Percentiles rank a stretch among this genome's conserved stretches.
Evolutionary conservation across 2,113 vertebrate genomes (phyloP).

Genomic region (Mellivora capensis): DNA sequence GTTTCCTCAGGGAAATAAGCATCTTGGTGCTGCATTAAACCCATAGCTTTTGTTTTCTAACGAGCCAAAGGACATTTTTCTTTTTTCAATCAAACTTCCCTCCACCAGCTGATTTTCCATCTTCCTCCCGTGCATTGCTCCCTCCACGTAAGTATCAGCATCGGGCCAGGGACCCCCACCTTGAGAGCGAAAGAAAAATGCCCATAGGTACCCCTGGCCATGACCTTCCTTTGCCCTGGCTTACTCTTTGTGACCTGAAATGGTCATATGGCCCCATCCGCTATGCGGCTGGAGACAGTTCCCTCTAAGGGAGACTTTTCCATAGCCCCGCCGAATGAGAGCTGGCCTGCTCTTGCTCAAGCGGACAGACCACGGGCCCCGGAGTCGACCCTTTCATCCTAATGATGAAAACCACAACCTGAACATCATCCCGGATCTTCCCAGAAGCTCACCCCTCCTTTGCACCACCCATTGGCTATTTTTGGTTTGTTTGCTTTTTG

Average conservation of each 20-base stretch:
- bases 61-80: background rate
- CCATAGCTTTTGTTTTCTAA: background rate
- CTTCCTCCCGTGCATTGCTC: background rate
- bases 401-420: background rate
- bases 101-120: background rate
- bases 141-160: background rate
- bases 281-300: background rate
- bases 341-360: background rate
- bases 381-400: background rate
- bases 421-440: background rate
- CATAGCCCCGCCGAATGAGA: background rate
- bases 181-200: background rate
- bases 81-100: background rate
- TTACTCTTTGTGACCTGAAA: background rate
- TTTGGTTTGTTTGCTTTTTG: background rate
- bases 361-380: background rate
- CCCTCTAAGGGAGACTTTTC: background rate
- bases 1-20: constrained; percentile 3
- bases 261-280: background rate
- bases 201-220: background rate
- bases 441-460: background rate
- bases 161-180: background rate
- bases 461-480: background rate
- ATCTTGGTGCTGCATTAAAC: background rate
- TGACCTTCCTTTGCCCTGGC: background rate